Conservation (phyloP, 1,140 invertebrate species). For the Akabosia matsudoensis region DNA sequence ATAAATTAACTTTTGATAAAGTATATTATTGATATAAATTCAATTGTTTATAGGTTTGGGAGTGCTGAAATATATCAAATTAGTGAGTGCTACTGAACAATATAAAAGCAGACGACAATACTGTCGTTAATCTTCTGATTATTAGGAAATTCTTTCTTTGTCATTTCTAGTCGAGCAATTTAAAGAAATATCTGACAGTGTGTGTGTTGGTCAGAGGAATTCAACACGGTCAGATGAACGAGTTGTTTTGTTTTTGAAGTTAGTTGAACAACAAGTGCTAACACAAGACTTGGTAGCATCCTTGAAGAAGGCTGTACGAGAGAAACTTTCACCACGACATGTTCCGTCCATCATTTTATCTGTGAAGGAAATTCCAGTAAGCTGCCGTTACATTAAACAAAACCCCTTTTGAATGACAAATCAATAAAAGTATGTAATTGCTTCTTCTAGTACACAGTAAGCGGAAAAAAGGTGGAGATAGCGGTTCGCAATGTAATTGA, state of each 20-base stretch:
- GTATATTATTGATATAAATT: no score
- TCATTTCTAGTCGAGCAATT: slow-evolving; percentile 55
- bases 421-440: not conserved
- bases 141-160: not conserved
- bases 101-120: not conserved
- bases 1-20: no score
- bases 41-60: slow-evolving; percentile 61
- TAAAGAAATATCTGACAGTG: slow-evolving; percentile 56
- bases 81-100: no score
- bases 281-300: slow-evolving; percentile 51
- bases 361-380: slow-evolving; percentile 56
- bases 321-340: slow-evolving; percentile 56
- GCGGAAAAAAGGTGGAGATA: slow-evolving; percentile 63
- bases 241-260: slow-evolving; percentile 60
- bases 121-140: not conserved
- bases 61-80: slow-evolving; percentile 63
- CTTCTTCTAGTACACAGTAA: slow-evolving; percentile 55
- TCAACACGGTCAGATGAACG: slow-evolving; percentile 53
- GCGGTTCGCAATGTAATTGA: slow-evolving; percentile 58
- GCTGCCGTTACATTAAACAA: not conserved
- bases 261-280: slow-evolving; percentile 52
- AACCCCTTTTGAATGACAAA: not conserved
- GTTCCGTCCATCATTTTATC: slow-evolving; percentile 56
- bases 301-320: slow-evolving; percentile 54
- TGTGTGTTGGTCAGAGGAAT: slow-evolving; percentile 57